Percentiles rank a stretch among this genome's conserved stretches.
These are phyloP conservation scores for Dysmachus trigonus DNA, from an alignment of 2,888 invertebrate genomes.

Conservation along the genomic window DNA sequence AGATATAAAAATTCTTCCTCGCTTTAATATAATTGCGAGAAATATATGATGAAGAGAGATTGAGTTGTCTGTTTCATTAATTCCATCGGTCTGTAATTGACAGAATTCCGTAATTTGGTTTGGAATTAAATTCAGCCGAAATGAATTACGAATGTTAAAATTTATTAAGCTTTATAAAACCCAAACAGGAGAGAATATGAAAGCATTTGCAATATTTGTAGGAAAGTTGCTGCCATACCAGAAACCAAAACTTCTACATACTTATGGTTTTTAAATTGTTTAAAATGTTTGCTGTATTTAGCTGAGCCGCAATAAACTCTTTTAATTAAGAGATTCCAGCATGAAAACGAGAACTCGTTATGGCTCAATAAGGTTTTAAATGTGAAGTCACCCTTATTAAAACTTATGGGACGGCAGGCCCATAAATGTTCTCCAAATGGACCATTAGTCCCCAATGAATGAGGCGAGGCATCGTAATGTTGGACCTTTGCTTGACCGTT, in stretches of 20 bases:
- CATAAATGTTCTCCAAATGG: constrained; percentile 14
- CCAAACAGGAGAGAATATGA: background rate
- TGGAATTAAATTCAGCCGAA: background rate
- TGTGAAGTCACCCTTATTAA: constrained; percentile 16
- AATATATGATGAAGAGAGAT: background rate
- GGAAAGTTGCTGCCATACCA: no score
- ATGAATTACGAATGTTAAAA: background rate
- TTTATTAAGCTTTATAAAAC: background rate
- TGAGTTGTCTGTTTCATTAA: background rate
- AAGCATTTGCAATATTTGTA: background rate
- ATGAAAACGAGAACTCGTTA: background rate
- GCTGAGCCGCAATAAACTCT: background rate
- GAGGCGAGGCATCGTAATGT: background rate
- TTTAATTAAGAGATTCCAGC: background rate
- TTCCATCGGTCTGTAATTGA: background rate
- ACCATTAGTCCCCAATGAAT: constrained; percentile 7
- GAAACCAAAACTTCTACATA: no score
- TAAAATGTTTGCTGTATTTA: background rate
- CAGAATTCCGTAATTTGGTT: background rate
- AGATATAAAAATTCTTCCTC: background rate
- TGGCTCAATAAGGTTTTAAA: constrained; percentile 5
- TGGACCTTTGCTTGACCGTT: constrained; percentile 21
- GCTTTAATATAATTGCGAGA: background rate
- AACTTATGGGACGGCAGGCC: constrained; percentile 11
- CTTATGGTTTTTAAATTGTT: background rate